Base-by-base conservation (phyloP, 1,140 invertebrate genomes). In the Patella vulgata region DNA sequence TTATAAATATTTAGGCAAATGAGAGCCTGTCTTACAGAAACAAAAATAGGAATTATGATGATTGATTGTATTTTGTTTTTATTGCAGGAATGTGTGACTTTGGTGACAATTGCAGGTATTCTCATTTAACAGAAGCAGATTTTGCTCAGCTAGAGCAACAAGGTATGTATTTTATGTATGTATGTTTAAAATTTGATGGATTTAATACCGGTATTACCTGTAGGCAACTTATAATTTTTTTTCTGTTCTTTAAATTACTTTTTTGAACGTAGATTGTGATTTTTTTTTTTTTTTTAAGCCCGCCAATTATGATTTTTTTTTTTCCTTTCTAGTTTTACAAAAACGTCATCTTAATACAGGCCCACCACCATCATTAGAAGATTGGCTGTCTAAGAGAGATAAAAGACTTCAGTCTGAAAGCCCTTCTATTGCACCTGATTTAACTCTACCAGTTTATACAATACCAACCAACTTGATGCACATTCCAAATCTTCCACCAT, bases 401-500 rank as follows among this genome's bases (percentile, higher is more conserved):
- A 66, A 74, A 40, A 47, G 40, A 28, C 27, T 40, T 5, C n/a
- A 44, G 23, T 63, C 57, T n/a, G n/a, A n/a, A n/a, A n/a, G n/a
- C n/a, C n/a, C n/a, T n/a, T n/a, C n/a, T n/a, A n/a, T n/a, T n/a
- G n/a, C n/a, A n/a, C n/a, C n/a, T 14, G 36, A 33, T 46, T 19
- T 12, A 44, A 28, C 33, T 4, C n/a, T 59, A 5, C 33, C 48
- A 12, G 28, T 47, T n/a, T 70, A 62, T 42, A 40, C 40, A 14
- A 51, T 74, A 40, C 72, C 72, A 33, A 58, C 66, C 28, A 50
- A 47, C 19, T 48, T 74, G 3, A 28, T 47, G 21, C 43, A 51
- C 19, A 44, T 67, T 23, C 60, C 66, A 40, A 63, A 71, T 58
- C 21, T 74, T 27, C 72, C 72, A 21, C 70, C 70, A 6, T 74